These are phyloP conservation scores for Homalodisca vitripennis DNA, from an alignment of 1,140 invertebrate species.

Conservation along the genomic window DNA sequence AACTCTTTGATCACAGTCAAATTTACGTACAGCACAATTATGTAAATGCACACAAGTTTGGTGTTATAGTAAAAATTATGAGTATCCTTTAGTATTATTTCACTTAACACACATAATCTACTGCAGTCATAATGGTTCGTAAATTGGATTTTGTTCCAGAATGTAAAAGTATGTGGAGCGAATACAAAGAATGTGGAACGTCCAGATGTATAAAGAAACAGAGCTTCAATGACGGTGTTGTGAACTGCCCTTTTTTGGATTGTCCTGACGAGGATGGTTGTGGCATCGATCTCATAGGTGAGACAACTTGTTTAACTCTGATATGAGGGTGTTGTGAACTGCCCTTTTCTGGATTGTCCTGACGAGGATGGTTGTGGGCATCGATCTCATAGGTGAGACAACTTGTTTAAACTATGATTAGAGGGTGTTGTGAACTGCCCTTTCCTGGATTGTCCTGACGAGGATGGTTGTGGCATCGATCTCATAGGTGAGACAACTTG, in stretches of 20 bases:
- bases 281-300: neutral
- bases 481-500: too few relatives aligned
- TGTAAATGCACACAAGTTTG: too few relatives aligned
- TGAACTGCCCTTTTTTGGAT: neutral
- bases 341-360: neutral
- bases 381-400: neutral
- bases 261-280: neutral
- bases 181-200: neutral
- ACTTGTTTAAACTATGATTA: too few relatives aligned
- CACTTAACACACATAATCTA: too few relatives aligned
- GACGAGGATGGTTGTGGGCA: neutral
- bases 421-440: neutral
- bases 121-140: too few relatives aligned
- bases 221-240: neutral
- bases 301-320: too few relatives aligned
- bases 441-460: neutral
- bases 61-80: too few relatives aligned
- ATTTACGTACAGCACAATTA: too few relatives aligned
- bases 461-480: too few relatives aligned
- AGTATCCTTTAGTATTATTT: too few relatives aligned
- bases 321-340: neutral
- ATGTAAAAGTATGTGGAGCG: neutral
- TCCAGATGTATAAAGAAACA: neutral
- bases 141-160: too few relatives aligned
- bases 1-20: too few relatives aligned